Evolutionary conservation across 2,797 vertebrate species (phyloP).

Genomic region (Alca torda): DNA sequence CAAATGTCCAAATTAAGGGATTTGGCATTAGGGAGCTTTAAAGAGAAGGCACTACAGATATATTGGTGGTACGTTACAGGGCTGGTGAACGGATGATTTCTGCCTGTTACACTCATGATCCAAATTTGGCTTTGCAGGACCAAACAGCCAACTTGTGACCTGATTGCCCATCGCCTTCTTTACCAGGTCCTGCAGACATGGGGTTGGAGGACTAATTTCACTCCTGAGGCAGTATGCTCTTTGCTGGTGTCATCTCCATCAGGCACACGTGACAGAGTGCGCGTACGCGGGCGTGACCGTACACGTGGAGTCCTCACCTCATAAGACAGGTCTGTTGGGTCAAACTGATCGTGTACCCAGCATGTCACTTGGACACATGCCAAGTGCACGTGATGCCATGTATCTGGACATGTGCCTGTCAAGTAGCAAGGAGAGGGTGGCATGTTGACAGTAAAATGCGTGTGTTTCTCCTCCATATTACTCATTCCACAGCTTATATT

Average conservation of each 20-base stretch:
- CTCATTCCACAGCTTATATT: neutral
- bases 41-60: neutral
- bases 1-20: neutral
- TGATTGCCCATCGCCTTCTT: neutral
- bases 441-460: neutral
- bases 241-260: neutral
- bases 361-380: fast-evolving
- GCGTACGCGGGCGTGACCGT: fast-evolving
- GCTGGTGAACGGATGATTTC: neutral
- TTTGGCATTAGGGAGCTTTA: neutral
- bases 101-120: fast-evolving
- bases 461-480: fast-evolving
- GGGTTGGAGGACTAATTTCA: neutral
- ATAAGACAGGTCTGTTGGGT: neutral
- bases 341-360: neutral
- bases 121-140: neutral
- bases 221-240: neutral
- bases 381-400: fast-evolving
- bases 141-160: neutral
- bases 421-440: neutral
- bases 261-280: fast-evolving
- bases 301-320: neutral
- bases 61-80: neutral
- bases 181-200: neutral
- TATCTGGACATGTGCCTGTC: neutral